Conservation (phyloP, 2,888 invertebrate species). For the Podotricha telesiphe region DNA sequence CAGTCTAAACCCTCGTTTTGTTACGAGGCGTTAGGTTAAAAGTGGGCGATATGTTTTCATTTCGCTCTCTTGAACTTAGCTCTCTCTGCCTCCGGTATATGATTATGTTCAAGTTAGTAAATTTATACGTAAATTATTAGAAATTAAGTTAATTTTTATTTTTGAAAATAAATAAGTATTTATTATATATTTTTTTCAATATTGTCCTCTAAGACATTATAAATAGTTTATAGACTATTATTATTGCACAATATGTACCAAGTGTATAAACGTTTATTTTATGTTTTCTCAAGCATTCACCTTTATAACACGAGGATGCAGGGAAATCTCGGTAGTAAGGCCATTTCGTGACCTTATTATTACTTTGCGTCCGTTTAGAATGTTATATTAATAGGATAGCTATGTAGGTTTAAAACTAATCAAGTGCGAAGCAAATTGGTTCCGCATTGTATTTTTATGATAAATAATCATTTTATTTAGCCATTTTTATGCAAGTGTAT, state of each 20-base stretch:
- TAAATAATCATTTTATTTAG: background rate
- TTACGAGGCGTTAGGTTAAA: too few relatives aligned
- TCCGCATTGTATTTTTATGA: background rate
- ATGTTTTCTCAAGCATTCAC: constrained; percentile 13
- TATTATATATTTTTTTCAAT: too few relatives aligned
- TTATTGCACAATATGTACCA: background rate
- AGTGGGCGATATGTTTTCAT: too few relatives aligned
- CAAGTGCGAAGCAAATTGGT: background rate
- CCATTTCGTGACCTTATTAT: constrained; percentile 30
- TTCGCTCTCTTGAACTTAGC: too few relatives aligned
- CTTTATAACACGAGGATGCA: constrained; percentile 25
- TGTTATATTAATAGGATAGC: constrained; percentile 11
- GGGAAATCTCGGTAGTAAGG: constrained; percentile 39
- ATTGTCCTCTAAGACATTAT: too few relatives aligned
- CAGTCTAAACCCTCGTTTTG: too few relatives aligned
- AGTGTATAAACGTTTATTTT: background rate
- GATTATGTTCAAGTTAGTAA: too few relatives aligned
- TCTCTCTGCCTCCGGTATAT: too few relatives aligned
- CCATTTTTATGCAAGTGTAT: background rate
- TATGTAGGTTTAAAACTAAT: constrained; percentile 4
- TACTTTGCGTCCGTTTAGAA: constrained; percentile 14
- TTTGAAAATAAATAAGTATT: too few relatives aligned
- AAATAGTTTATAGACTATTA: background rate
- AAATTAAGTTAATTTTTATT: too few relatives aligned
- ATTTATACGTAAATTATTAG: too few relatives aligned